A percentile compares a stretch with the other conserved stretches of the same genome.
Evolutionary conservation across 1,140 invertebrate genomes (phyloP).

Genomic region (Pectinophora gossypiella): DNA sequence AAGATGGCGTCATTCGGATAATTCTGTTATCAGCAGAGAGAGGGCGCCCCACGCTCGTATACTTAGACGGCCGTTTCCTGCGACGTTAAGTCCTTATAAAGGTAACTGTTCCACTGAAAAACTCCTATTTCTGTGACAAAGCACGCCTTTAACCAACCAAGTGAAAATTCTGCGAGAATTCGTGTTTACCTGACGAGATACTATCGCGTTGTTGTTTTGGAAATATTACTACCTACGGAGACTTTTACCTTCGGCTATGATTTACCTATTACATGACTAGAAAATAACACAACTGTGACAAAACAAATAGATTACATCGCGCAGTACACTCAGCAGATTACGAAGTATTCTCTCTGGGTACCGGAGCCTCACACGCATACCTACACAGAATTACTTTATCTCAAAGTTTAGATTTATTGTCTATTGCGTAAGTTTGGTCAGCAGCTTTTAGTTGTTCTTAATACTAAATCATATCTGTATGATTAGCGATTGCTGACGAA

Average conservation of each 20-base stretch:
- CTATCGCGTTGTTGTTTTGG: conserved; percentile 24
- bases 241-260: conserved; percentile 24
- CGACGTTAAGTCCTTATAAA: conserved; percentile 71
- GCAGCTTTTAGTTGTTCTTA: conserved; percentile 59
- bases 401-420: conserved; percentile 69
- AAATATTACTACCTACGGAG: conserved; percentile 19
- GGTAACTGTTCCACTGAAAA: conserved; percentile 69
- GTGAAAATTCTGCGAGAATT: conserved; percentile 57
- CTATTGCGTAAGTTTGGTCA: conserved; percentile 48
- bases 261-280: conserved; percentile 27
- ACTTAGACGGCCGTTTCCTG: conserved; percentile 65
- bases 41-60: conserved; percentile 60
- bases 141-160: conserved; percentile 48
- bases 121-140: conserved; percentile 67
- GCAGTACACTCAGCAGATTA: conserved; percentile 45
- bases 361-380: conserved; percentile 53
- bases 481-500: conserved; percentile 47
- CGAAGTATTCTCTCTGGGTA: conserved; percentile 48
- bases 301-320: conserved; percentile 45
- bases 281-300: conserved; percentile 30
- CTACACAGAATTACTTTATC: conserved; percentile 64
- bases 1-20: conserved; percentile 74
- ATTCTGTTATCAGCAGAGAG: conserved; percentile 74
- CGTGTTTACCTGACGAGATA: conserved; percentile 36
- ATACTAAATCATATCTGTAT: conserved; percentile 62